Conservation (phyloP, 2,888 invertebrate genomes). For the Rhopalosiphum nymphaeae region DNA sequence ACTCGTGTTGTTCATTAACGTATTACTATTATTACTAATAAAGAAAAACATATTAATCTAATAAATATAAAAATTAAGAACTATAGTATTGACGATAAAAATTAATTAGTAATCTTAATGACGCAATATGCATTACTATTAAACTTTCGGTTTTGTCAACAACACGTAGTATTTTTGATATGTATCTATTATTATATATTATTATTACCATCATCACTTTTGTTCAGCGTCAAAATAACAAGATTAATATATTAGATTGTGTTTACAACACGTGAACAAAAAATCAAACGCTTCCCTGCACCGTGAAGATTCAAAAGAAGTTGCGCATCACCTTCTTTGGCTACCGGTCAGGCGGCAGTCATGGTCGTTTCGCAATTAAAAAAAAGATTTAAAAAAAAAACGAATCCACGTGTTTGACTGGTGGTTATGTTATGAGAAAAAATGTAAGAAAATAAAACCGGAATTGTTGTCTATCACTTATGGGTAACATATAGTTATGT, state of each 20-base stretch:
- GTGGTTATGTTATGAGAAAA: constrained; percentile 27
- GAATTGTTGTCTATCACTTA: constrained; percentile 49
- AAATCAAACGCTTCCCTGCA: not conserved
- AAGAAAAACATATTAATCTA: not conserved
- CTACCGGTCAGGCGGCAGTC: constrained; percentile 17
- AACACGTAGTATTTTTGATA: not conserved
- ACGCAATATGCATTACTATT: not conserved
- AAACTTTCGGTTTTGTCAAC: constrained; percentile 18
- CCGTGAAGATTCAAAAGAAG: constrained; percentile 30
- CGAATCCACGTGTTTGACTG: constrained; percentile 47
- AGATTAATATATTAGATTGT: constrained; percentile 14
- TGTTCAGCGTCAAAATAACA: not conserved
- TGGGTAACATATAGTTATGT: constrained; percentile 41
- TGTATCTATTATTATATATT: not conserved
- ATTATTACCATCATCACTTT: constrained; percentile 7
- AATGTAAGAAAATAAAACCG: constrained; percentile 49
- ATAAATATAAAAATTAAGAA: not conserved
- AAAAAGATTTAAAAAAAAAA: not conserved
- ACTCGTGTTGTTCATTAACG: not conserved
- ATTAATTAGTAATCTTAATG: not conserved
- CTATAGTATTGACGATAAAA: not conserved
- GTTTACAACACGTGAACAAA: constrained; percentile 1
- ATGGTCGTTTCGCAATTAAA: constrained; percentile 51
- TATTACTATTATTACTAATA: not conserved
- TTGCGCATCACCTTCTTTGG: constrained; percentile 45